phyloP scores from a whole-genome alignment of 2,113 vertebrate genomes.

The Edolisoma coerulescens region DNA sequence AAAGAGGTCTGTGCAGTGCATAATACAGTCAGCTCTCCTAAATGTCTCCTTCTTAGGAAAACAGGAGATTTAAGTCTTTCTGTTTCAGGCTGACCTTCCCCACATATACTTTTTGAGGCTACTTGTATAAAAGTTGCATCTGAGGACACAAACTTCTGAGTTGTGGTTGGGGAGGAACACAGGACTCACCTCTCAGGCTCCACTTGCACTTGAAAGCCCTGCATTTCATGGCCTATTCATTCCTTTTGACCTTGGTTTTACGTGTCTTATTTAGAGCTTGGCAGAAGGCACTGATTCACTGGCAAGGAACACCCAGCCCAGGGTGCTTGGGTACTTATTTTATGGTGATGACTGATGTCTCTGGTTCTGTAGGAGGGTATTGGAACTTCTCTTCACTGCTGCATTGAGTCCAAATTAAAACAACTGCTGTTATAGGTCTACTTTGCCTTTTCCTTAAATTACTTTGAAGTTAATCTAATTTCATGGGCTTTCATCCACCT shows the following conservation, averaged over 20 bases:
- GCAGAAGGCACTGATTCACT: not conserved
- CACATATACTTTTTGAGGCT: not conserved
- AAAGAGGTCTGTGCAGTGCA: not conserved
- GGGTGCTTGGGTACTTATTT: not conserved
- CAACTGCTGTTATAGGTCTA: not conserved
- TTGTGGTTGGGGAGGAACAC: not conserved
- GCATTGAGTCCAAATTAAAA: not conserved
- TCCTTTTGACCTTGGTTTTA: not conserved
- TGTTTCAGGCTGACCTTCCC: not conserved
- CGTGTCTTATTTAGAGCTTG: not conserved
- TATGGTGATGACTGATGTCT: not conserved
- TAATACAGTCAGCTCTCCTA: not conserved
- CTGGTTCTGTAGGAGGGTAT: not conserved
- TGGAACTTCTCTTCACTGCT: not conserved
- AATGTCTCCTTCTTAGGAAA: not conserved
- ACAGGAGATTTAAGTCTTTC: not conserved
- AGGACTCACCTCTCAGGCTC: not conserved
- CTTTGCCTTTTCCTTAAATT: not conserved
- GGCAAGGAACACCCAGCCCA: not conserved
- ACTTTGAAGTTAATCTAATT: not conserved
- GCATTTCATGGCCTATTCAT: not conserved
- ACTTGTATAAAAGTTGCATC: not conserved
- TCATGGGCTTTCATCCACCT: not conserved
- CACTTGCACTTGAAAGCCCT: accelerated
- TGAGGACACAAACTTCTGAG: not conserved